Base-by-base conservation (phyloP, 2,888 invertebrate species). In the Muscina levida region DNA sequence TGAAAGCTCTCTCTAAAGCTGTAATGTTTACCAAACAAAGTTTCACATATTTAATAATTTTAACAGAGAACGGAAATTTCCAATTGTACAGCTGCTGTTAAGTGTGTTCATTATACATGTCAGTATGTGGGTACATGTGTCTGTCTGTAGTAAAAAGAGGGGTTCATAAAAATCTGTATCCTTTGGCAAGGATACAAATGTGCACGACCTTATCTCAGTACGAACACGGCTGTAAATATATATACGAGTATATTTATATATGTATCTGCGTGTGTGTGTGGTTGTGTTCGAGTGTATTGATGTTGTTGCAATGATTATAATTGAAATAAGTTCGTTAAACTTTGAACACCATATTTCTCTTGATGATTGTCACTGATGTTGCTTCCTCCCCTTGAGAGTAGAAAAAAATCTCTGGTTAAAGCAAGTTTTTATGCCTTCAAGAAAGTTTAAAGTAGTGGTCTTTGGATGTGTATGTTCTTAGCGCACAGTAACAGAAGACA, bases 261-360 rank as follows among this genome's bases (percentile, higher is more conserved):
- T 42, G 1, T 22, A 37, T 42, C 13, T 26, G 57, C 44, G 53
- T 17, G 51, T 57, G 77, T 22, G 56, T 73, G 39, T 15, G 24
- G 6, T 46, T 48, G 19, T 44, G 17, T 73, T 31, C 42, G 73
- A 53, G 62, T 67, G 79, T 66, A 44, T 59, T 13, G 51, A 4
- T 53, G 53, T 10, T 17, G 48, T 2, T 48, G n/a, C 26, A 4
- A 57, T 62, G 48, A 62, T 39, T 59, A 31, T 42, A 59, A 68
- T 67, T 75, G 37, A 75, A 56, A 65, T 68, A 85, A 84, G 87
- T 87, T 87, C 87, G 84, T 85, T 86, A 84, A 87, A 87, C 87
- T 87, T 85, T 86, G 5, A 57, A 26, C 56, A 48, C 37, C 67
- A 39, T 26, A 76, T 76, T 76, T 70, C 19, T 67, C 13, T 48